These are phyloP conservation scores for Cyanoramphus novaezelandiae DNA, from an alignment of 2,113 vertebrate species.

Conservation along the genomic window DNA sequence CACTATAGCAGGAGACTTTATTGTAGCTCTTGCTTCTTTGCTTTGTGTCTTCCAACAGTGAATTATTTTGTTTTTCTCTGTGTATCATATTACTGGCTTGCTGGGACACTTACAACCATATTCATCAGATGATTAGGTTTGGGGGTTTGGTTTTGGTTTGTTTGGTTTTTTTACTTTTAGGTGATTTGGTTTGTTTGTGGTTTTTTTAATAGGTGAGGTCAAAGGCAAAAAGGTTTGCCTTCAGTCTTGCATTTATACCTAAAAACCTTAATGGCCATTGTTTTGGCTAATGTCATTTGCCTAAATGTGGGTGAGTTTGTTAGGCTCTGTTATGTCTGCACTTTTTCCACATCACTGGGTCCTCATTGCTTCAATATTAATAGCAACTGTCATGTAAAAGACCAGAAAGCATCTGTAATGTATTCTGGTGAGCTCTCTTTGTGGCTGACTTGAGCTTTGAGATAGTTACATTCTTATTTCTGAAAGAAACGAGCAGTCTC, in stretches of 20 bases:
- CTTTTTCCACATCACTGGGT: neutral
- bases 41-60: neutral
- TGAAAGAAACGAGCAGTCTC: neutral
- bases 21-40: neutral
- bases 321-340: neutral
- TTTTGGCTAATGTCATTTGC: neutral
- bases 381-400: neutral
- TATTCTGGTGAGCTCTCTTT: neutral
- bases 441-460: neutral
- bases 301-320: neutral
- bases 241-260: neutral
- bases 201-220: neutral
- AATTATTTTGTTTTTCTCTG: neutral
- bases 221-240: neutral
- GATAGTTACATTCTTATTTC: neutral
- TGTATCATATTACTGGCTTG: neutral
- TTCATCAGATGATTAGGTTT: neutral
- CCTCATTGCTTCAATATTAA: neutral
- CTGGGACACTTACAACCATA: neutral
- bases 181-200: neutral
- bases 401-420: constrained; percentile 11
- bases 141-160: neutral
- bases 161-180: neutral
- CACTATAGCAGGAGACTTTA: neutral
- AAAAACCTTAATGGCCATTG: neutral